These are phyloP conservation scores for Tyrophagus putrescentiae DNA, from an alignment of 1,140 invertebrate genomes.

Conservation along the genomic window DNA sequence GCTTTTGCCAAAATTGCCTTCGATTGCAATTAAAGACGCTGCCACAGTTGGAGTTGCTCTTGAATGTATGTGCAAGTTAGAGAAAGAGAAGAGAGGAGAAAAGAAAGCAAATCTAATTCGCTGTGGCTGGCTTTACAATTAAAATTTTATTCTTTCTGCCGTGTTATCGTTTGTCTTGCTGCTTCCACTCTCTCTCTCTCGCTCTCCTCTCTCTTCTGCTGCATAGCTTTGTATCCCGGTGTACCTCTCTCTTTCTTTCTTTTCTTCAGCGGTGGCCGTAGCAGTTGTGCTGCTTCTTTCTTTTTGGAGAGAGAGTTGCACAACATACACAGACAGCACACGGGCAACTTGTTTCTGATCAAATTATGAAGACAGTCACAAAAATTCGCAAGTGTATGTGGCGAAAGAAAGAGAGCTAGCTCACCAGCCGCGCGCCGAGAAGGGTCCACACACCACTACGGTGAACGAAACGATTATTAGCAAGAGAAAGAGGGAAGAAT, in stretches of 20 bases:
- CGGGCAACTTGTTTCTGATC: constrained; percentile 8
- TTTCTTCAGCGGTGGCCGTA: too few relatives aligned
- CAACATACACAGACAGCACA: too few relatives aligned
- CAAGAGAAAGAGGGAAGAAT: background rate
- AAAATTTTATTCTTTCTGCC: constrained; percentile 13
- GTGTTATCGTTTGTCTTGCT: too few relatives aligned
- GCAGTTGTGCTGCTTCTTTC: too few relatives aligned
- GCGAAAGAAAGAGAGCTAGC: background rate
- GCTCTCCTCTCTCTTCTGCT: too few relatives aligned
- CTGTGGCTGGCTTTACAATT: background rate
- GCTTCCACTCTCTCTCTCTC: too few relatives aligned
- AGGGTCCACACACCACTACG: too few relatives aligned
- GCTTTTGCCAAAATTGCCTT: constrained; percentile 6
- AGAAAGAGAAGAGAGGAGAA: background rate
- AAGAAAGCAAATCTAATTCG: constrained; percentile 16
- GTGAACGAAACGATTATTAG: background rate
- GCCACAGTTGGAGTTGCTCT: background rate
- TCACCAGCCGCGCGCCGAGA: too few relatives aligned
- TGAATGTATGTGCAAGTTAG: background rate
- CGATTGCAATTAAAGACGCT: constrained; percentile 7
- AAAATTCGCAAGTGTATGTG: background rate
- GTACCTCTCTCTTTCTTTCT: too few relatives aligned
- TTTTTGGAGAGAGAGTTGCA: too few relatives aligned
- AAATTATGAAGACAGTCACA: background rate
- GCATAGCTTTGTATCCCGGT: too few relatives aligned